These are phyloP conservation scores for Sebastes ruberrimus DNA, from an alignment of 2,797 vertebrate species.

Conservation along the genomic window DNA sequence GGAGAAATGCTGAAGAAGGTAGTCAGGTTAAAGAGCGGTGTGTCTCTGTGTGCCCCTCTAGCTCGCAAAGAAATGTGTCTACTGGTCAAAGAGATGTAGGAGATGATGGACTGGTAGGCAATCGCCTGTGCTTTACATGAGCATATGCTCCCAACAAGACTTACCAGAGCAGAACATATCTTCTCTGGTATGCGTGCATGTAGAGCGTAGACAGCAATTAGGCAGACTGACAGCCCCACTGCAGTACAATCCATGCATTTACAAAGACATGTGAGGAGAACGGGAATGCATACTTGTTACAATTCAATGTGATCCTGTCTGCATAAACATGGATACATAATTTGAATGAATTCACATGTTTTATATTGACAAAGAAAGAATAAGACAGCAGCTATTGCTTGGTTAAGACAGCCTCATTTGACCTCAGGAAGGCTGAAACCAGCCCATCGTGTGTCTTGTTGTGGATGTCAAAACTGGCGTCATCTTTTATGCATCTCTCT, in stretches of 20 bases:
- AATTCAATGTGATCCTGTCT: constrained; percentile 48
- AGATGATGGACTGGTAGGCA: constrained; percentile 54
- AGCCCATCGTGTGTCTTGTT: constrained; percentile 30
- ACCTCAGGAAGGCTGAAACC: constrained; percentile 43
- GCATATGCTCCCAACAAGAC: constrained; percentile 65
- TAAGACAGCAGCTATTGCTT: background rate
- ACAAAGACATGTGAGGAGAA: constrained; percentile 49
- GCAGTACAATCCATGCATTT: constrained; percentile 57
- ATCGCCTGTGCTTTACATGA: constrained; percentile 50
- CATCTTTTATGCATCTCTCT: constrained; percentile 55
- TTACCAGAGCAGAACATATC: constrained; percentile 61
- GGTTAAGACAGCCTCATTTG: constrained; percentile 36
- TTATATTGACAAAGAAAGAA: constrained; percentile 18
- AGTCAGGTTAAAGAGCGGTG: constrained; percentile 25
- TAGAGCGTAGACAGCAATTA: constrained; percentile 68
- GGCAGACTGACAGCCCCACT: constrained; percentile 60
- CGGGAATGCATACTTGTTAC: constrained; percentile 41
- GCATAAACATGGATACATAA: constrained; percentile 15
- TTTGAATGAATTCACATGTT: constrained; percentile 34
- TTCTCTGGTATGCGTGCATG: constrained; percentile 55
- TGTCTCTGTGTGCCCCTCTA: background rate
- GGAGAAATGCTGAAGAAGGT: constrained; percentile 8
- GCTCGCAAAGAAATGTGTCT: constrained; percentile 25
- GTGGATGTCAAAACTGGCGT: constrained; percentile 34
- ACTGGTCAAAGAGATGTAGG: constrained; percentile 28